A percentile compares a stretch with the other conserved stretches of the same genome.
phyloP scores from a whole-genome alignment of 2,113 vertebrate genomes.

The Laticauda colubrina region DNA sequence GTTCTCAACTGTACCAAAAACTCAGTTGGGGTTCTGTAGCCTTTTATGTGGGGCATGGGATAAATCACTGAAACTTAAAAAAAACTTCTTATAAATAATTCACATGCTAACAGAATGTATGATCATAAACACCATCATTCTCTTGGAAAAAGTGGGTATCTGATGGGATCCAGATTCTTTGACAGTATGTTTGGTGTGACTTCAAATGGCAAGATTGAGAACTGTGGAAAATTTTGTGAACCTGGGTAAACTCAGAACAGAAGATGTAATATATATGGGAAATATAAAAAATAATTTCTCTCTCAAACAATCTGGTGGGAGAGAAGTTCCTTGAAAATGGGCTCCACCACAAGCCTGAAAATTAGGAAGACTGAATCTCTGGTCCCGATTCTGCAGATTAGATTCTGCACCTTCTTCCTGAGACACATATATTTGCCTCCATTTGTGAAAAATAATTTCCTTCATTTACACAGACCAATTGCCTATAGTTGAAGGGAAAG shows the following conservation, averaged over 20 bases:
- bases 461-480: not conserved
- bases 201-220: not conserved
- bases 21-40: not conserved
- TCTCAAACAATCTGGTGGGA: not conserved
- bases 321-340: not conserved
- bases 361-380: not conserved
- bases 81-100: not conserved
- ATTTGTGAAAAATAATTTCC: not conserved
- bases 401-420: not conserved
- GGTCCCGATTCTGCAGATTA: not conserved
- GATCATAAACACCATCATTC: not conserved
- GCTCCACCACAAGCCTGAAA: not conserved
- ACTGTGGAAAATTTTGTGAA: not conserved
- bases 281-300: not conserved
- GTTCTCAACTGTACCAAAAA: constrained; percentile 23
- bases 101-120: not conserved
- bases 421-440: not conserved
- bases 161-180: not conserved
- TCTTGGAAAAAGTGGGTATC: not conserved
- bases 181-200: not conserved
- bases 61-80: not conserved
- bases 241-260: not conserved
- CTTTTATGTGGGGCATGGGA: not conserved
- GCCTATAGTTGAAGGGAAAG: constrained; percentile 14
- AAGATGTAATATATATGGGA: not conserved